phyloP scores from a whole-genome alignment of 1,140 invertebrate species.

The Aphaenogaster rudis region DNA sequence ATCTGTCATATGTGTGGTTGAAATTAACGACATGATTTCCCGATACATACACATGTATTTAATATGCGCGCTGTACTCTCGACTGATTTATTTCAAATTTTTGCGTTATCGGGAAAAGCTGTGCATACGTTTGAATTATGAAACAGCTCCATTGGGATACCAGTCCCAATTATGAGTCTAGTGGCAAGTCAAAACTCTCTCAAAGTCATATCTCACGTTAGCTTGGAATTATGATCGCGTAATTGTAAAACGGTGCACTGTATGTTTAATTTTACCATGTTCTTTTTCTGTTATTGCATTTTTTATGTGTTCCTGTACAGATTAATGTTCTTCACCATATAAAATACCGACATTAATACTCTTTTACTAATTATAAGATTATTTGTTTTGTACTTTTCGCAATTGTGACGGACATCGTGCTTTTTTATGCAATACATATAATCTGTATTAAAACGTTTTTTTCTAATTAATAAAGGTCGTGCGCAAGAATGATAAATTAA shows the following conservation, averaged over 20 bases:
- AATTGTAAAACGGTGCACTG: slow-evolving; percentile 19
- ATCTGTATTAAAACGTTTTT: not conserved
- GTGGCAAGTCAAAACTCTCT: slow-evolving; percentile 41
- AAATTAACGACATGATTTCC: slow-evolving; percentile 43
- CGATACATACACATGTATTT: not conserved
- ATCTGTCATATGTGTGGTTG: not conserved
- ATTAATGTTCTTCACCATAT: not conserved
- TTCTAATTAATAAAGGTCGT: slow-evolving; percentile 5
- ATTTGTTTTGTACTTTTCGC: not conserved
- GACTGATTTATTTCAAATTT: slow-evolving; percentile 58
- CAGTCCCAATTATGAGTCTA: slow-evolving; percentile 50
- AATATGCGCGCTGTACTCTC: slow-evolving; percentile 37
- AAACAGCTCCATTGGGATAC: slow-evolving; percentile 57
- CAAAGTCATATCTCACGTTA: slow-evolving; percentile 41
- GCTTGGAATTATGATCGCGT: slow-evolving; percentile 3
- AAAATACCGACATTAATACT: not conserved
- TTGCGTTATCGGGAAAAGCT: slow-evolving; percentile 51
- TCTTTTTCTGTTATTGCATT: slow-evolving; percentile 5
- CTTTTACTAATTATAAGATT: not conserved
- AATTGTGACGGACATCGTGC: not conserved
- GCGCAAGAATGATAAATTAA: slow-evolving; percentile 24
- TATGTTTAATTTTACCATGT: slow-evolving; percentile 4
- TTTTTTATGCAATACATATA: not conserved
- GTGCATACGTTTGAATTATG: slow-evolving; percentile 60
- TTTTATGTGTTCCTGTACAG: not conserved